phyloP scores from a whole-genome alignment of 2,888 invertebrate genomes.

The Acleris emargana region DNA sequence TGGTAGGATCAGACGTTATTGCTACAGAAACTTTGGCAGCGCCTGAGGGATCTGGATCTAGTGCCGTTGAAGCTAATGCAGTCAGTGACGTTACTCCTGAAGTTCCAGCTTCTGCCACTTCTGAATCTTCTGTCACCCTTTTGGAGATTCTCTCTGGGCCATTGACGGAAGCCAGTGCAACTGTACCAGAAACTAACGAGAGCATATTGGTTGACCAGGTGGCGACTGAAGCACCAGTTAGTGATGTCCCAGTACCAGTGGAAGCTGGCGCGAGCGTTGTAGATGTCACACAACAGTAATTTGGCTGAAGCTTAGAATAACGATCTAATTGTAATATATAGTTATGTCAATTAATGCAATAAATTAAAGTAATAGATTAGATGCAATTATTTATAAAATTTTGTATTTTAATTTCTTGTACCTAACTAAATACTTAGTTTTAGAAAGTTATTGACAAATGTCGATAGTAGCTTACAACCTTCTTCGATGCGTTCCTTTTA shows the following conservation, averaged over 20 bases:
- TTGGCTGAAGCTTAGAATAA: not conserved
- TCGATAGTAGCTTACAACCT: no score
- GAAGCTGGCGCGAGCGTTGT: slow-evolving; percentile 66
- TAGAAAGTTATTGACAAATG: no score
- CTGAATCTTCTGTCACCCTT: slow-evolving; percentile 25
- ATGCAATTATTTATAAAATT: slow-evolving; percentile 31
- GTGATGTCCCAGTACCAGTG: slow-evolving; percentile 47
- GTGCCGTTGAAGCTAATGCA: slow-evolving; percentile 2
- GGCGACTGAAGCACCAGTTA: slow-evolving; percentile 36
- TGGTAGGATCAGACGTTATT: slow-evolving; percentile 1
- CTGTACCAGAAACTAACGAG: slow-evolving; percentile 19
- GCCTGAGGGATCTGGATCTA: not conserved
- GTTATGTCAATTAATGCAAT: slow-evolving; percentile 17
- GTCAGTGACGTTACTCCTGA: slow-evolving; percentile 6
- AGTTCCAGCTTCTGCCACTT: not conserved
- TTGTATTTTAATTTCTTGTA: slow-evolving; percentile 21
- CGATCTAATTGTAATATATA: slow-evolving; percentile 18
- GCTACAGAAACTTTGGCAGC: not conserved
- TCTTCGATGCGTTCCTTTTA: no score
- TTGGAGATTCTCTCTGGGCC: slow-evolving; percentile 29
- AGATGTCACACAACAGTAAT: slow-evolving; percentile 62
- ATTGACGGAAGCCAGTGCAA: slow-evolving; percentile 13
- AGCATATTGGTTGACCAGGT: slow-evolving; percentile 10
- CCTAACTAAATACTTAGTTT: not conserved
- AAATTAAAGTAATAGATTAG: slow-evolving; percentile 29